Conservation (phyloP, 2,888 invertebrate genomes). For the Eupithecia vulgata region DNA sequence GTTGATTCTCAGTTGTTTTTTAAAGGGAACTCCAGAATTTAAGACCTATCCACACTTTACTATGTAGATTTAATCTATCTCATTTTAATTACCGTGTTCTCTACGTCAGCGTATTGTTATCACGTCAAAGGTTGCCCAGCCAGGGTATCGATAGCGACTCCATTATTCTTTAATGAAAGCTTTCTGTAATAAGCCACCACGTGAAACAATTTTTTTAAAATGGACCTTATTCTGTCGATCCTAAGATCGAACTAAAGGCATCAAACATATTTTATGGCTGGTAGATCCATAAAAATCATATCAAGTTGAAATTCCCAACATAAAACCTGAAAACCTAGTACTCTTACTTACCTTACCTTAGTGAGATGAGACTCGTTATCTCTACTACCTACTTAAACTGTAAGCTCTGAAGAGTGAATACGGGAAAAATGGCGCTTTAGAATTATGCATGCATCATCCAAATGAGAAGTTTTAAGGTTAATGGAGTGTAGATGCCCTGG, state of each 20-base stretch:
- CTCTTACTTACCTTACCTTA: slow-evolving; percentile 6
- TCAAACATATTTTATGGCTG: background rate
- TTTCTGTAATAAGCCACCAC: background rate
- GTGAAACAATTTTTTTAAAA: background rate
- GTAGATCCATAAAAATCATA: background rate
- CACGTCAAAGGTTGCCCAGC: background rate
- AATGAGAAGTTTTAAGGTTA: slow-evolving; percentile 37
- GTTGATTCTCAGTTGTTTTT: no score
- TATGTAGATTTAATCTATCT: background rate
- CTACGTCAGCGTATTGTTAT: slow-evolving; percentile 5
- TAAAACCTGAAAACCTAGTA: background rate
- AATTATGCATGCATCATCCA: slow-evolving; percentile 42
- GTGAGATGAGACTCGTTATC: slow-evolving; percentile 11
- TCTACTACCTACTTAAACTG: slow-evolving; percentile 24
- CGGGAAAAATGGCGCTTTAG: slow-evolving; percentile 36
- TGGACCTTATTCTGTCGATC: background rate
- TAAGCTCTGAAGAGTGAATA: slow-evolving; percentile 30
- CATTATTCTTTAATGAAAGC: slow-evolving; percentile 39
- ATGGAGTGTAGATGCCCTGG: slow-evolving; percentile 35
- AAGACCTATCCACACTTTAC: background rate
- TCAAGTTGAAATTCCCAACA: slow-evolving; percentile 5
- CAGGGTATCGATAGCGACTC: slow-evolving; percentile 34
- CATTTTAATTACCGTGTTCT: background rate
- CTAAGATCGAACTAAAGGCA: slow-evolving; percentile 4
- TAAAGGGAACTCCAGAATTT: background rate